Conservation (phyloP, 1,140 invertebrate genomes). For the Drosophila ogumai region DNA sequence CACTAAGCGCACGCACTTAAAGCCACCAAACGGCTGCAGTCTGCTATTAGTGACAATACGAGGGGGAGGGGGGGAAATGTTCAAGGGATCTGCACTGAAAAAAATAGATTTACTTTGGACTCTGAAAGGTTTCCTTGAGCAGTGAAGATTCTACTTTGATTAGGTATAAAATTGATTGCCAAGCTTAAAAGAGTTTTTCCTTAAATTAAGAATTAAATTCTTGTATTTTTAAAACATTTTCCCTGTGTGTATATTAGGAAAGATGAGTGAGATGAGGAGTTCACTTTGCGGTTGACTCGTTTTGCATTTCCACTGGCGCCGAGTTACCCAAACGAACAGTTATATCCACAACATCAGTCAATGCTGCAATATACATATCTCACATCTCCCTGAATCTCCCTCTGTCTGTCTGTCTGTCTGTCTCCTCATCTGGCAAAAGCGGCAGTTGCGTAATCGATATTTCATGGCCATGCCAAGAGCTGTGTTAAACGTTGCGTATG, state of each 20-base stretch:
- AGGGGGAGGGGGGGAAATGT: too few relatives aligned
- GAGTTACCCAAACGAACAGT: constrained; percentile 24
- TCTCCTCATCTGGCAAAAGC: neutral
- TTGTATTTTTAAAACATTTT: neutral
- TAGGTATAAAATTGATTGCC: too few relatives aligned
- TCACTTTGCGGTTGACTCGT: constrained; percentile 58
- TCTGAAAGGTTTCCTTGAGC: neutral
- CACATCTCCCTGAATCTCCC: neutral
- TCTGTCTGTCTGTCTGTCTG: neutral
- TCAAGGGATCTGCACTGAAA: constrained; percentile 1
- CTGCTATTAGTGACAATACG: constrained; percentile 52
- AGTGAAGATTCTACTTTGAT: neutral
- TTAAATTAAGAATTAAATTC: neutral
- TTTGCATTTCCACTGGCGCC: constrained; percentile 55
- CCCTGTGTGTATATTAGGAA: neutral
- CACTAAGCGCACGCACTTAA: constrained; percentile 80
- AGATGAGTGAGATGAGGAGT: neutral
- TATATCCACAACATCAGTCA: constrained; percentile 56
- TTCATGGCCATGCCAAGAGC: constrained; percentile 68
- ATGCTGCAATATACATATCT: constrained; percentile 30
- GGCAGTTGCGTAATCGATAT: constrained; percentile 75
- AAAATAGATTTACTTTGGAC: neutral
- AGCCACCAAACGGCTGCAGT: constrained; percentile 63
- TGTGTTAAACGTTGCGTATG: constrained; percentile 69
- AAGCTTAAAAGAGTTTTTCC: too few relatives aligned